Conservation (phyloP, 2,113 vertebrate genomes). For the Plecturocebus donacophilus region DNA sequence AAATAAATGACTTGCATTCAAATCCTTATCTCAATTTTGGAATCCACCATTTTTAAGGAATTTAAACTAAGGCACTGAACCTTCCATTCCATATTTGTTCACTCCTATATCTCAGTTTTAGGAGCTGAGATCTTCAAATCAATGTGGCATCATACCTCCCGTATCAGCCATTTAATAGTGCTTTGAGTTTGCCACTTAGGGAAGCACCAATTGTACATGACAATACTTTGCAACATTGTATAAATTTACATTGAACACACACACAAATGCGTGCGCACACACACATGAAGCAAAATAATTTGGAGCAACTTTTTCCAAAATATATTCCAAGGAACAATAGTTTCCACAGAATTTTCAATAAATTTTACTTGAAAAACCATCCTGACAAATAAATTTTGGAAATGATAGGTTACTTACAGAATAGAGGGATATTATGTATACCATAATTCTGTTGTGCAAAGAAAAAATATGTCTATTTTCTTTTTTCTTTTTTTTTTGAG, state of each 20-base stretch:
- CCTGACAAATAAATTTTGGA: background rate
- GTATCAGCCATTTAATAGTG: background rate
- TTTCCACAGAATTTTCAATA: background rate
- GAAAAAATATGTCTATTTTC: background rate
- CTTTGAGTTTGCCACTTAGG: background rate
- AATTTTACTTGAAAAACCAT: background rate
- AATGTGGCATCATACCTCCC: background rate
- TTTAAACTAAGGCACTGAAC: background rate
- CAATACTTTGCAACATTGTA: background rate
- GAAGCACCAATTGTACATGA: background rate
- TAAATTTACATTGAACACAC: background rate
- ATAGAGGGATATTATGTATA: background rate
- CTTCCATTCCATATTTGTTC: background rate
- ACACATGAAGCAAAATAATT: background rate
- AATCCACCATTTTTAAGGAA: background rate
- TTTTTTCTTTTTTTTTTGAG: too few species aligned
- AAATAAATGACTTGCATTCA: background rate
- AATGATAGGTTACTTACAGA: background rate
- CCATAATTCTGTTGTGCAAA: background rate
- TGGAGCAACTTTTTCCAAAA: background rate
- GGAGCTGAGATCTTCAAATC: background rate
- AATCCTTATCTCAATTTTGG: background rate
- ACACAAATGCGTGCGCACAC: background rate
- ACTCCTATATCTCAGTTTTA: background rate
- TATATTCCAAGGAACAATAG: background rate